Percentiles rank a stretch among this genome's conserved stretches.
Evolutionary conservation across 1,140 invertebrate species (phyloP).

Genomic region (Spodoptera frugiperda): DNA sequence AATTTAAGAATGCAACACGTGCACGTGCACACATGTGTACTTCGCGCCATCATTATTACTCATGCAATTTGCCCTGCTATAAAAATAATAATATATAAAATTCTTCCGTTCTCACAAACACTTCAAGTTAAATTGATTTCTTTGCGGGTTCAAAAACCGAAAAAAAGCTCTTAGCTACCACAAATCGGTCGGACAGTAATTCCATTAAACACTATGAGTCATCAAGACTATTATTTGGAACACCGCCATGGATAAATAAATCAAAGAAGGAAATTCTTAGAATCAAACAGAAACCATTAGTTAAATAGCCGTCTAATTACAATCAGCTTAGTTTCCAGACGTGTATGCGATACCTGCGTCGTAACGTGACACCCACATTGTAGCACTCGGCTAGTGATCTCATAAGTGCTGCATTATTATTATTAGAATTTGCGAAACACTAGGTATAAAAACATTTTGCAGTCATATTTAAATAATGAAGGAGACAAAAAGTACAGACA

Average conservation of each 20-base stretch:
- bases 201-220: too few species aligned
- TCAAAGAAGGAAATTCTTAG: slow-evolving; percentile 1
- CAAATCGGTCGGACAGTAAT: too few species aligned
- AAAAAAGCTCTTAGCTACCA: too few species aligned
- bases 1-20: slow-evolving; percentile 39
- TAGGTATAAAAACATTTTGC: slow-evolving; percentile 47
- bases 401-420: slow-evolving; percentile 37
- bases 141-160: too few species aligned
- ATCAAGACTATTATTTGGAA: background rate
- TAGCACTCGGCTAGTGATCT: slow-evolving; percentile 32
- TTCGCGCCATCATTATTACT: background rate
- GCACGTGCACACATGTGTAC: background rate
- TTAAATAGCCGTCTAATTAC: background rate
- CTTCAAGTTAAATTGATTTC: too few species aligned
- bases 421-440: slow-evolving; percentile 50
- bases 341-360: background rate
- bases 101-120: background rate
- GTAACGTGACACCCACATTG: slow-evolving; percentile 39
- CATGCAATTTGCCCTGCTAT: background rate
- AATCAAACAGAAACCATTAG: background rate
- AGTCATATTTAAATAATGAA: slow-evolving; percentile 61
- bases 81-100: background rate
- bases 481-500: slow-evolving; percentile 71
- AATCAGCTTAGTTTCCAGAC: background rate
- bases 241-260: background rate